These are phyloP conservation scores for Anthrax anthrax DNA, from an alignment of 2,888 invertebrate species.

Conservation along the genomic window DNA sequence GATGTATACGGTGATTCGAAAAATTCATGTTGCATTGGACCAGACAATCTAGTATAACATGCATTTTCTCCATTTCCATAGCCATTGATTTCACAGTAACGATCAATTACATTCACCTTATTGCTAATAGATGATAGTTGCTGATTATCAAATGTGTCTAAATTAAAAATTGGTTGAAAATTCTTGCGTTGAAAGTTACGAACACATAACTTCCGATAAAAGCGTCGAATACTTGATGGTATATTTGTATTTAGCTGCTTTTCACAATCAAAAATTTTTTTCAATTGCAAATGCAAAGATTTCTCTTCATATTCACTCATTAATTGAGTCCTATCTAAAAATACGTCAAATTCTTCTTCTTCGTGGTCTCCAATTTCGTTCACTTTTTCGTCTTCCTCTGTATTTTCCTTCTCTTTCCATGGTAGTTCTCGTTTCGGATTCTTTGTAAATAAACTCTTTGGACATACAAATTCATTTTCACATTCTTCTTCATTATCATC, in stretches of 20 bases:
- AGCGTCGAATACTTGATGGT: constrained; percentile 31
- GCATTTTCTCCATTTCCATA: background rate
- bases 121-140: background rate
- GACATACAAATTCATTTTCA: constrained; percentile 22
- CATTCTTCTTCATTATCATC: constrained; percentile 7
- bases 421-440: constrained; percentile 32
- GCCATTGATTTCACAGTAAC: constrained; percentile 20
- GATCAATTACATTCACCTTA: constrained; percentile 25
- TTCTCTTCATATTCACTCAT: constrained; percentile 31
- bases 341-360: constrained; percentile 6
- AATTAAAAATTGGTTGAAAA: constrained; percentile 40
- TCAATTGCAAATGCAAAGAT: constrained; percentile 22
- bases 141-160: constrained; percentile 33
- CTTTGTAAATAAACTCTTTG: constrained; percentile 31
- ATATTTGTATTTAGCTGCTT: constrained; percentile 20
- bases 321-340: constrained; percentile 15
- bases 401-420: constrained; percentile 29
- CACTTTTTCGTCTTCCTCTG: constrained; percentile 5
- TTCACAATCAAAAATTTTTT: constrained; percentile 21
- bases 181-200: constrained; percentile 42
- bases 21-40: constrained; percentile 37
- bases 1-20: constrained; percentile 58
- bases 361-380: background rate
- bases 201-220: constrained; percentile 44
- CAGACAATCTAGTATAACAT: constrained; percentile 32